A percentile compares a stretch with the other conserved stretches of the same genome.
These are phyloP conservation scores for Phoeniculus purpureus DNA, from an alignment of 2,797 vertebrate genomes.

Conservation along the genomic window DNA sequence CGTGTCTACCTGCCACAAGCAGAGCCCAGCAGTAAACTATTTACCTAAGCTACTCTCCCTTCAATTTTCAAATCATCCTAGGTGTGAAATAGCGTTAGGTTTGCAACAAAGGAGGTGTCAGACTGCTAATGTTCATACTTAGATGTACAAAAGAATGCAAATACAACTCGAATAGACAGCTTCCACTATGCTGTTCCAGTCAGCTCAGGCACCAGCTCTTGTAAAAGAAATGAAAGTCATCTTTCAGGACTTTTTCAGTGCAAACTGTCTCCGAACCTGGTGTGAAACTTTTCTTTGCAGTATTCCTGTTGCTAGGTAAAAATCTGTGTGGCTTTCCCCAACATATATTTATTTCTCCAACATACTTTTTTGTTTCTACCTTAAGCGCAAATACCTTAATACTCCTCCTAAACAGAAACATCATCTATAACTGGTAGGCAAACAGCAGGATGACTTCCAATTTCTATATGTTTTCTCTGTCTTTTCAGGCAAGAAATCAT, in stretches of 20 bases:
- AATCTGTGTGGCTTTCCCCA: not conserved
- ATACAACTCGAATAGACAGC: not conserved
- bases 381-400: not conserved
- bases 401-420: not conserved
- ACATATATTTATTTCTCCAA: not conserved
- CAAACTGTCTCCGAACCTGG: not conserved
- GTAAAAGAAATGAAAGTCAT: not conserved
- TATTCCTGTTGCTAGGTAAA: not conserved
- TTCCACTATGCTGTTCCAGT: not conserved
- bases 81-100: slow-evolving; percentile 52
- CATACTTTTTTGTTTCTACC: not conserved
- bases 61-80: slow-evolving; percentile 34
- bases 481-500: not conserved
- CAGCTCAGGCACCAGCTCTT: not conserved
- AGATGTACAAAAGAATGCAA: not conserved
- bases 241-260: not conserved
- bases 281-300: not conserved
- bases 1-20: not conserved
- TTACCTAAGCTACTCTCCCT: not conserved
- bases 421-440: not conserved
- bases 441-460: not conserved
- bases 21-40: not conserved
- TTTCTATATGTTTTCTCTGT: not conserved
- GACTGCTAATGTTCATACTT: slow-evolving; percentile 11
- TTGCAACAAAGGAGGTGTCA: not conserved